These are phyloP conservation scores for Pardosa pseudoannulata DNA, from an alignment of 2,888 invertebrate genomes.

Conservation along the genomic window DNA sequence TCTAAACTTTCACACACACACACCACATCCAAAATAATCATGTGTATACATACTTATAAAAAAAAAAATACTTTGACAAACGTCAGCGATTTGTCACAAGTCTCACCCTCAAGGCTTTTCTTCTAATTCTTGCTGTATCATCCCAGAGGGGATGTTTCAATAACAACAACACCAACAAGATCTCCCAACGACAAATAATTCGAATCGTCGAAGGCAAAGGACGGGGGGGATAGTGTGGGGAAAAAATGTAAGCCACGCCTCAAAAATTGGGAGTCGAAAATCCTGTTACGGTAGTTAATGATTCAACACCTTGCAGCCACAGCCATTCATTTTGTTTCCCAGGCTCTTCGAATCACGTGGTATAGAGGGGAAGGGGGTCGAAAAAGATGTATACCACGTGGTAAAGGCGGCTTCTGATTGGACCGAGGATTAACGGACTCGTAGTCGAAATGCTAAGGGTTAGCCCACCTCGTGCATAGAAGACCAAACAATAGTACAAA, in stretches of 20 bases:
- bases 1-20: neutral
- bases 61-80: constrained; percentile 2
- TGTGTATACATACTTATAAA: neutral
- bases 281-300: constrained; percentile 71
- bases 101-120: neutral
- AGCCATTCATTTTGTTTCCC: constrained; percentile 66
- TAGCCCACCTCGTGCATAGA: constrained; percentile 30
- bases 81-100: constrained; percentile 4
- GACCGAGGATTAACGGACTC: constrained; percentile 25
- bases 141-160: constrained; percentile 16
- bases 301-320: constrained; percentile 70
- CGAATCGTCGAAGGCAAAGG: constrained; percentile 1
- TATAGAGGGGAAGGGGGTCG: neutral
- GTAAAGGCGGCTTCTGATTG: constrained; percentile 32
- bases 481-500: too few relatives aligned
- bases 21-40: neutral
- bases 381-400: constrained; percentile 46
- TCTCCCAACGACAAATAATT: constrained; percentile 26
- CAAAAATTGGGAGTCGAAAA: constrained; percentile 70
- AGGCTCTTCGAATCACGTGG: constrained; percentile 55
- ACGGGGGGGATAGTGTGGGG: neutral
- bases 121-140: constrained; percentile 23
- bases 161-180: constrained; percentile 27
- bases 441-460: constrained; percentile 44
- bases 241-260: constrained; percentile 46